These are phyloP conservation scores for Cichladusa arquata DNA, from an alignment of 2,113 vertebrate species.

Conservation along the genomic window DNA sequence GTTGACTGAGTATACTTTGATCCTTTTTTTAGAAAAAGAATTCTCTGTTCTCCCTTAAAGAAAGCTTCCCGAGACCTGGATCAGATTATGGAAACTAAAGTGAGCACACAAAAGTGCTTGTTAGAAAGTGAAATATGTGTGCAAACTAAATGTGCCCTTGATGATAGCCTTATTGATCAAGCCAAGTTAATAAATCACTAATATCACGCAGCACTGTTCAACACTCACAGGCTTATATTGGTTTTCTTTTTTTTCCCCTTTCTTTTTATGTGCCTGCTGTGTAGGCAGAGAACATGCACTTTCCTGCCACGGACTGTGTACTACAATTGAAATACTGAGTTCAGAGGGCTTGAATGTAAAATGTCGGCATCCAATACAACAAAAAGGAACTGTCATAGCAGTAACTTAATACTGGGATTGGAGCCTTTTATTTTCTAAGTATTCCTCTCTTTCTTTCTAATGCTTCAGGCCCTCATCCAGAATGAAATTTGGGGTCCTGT, in stretches of 20 bases:
- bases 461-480: not conserved
- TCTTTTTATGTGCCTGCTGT: slow-evolving; percentile 36
- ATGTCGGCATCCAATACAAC: not conserved
- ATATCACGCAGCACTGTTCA: slow-evolving; percentile 44
- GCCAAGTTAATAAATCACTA: slow-evolving; percentile 63
- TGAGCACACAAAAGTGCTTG: slow-evolving; percentile 51
- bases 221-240: slow-evolving; percentile 35
- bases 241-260: not conserved
- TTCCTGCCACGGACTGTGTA: slow-evolving; percentile 4
- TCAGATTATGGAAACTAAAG: slow-evolving; percentile 55
- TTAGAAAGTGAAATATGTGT: slow-evolving; percentile 65
- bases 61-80: slow-evolving; percentile 51
- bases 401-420: not conserved
- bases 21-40: slow-evolving; percentile 55
- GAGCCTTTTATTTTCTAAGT: not conserved
- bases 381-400: not conserved
- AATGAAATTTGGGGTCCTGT: not conserved
- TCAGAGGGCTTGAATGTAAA: slow-evolving; percentile 46
- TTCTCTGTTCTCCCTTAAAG: slow-evolving; percentile 62
- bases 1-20: slow-evolving; percentile 48
- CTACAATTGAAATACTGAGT: slow-evolving; percentile 30
- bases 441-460: not conserved
- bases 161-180: slow-evolving; percentile 54
- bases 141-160: slow-evolving; percentile 57
- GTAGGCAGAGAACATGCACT: slow-evolving; percentile 63